Conservation (phyloP, 1,140 invertebrate genomes). For the Diprion similis region DNA sequence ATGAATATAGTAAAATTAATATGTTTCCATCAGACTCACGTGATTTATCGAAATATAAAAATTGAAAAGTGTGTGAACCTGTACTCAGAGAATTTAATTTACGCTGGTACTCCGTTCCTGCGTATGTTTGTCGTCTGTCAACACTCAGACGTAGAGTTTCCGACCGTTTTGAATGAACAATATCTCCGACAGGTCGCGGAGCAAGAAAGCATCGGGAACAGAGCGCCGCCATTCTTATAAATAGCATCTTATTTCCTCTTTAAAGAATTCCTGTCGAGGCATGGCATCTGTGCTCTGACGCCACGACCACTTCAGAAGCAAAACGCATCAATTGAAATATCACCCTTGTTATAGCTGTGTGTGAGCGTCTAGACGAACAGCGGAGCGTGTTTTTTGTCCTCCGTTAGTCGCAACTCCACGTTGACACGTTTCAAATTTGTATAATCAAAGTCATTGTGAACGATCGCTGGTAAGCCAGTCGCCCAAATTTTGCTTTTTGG, state of each 20-base stretch:
- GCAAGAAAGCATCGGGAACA: background rate
- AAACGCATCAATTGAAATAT: constrained; percentile 6
- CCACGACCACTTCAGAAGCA: background rate
- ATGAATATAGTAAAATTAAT: no score
- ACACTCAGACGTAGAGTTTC: background rate
- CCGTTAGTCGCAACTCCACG: no score
- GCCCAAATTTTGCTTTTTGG: no score
- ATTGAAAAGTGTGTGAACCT: background rate
- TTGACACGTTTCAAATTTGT: no score
- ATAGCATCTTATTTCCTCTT: constrained; percentile 6
- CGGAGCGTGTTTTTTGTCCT: background rate
- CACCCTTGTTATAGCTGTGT: background rate
- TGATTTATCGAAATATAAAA: background rate
- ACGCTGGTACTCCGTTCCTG: background rate
- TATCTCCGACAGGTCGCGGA: background rate
- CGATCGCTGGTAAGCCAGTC: no score
- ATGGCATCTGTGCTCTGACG: background rate
- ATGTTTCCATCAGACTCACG: background rate
- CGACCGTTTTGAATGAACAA: background rate
- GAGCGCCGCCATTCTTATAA: background rate
- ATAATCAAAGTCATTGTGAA: no score
- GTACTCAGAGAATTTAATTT: background rate
- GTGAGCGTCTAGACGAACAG: background rate
- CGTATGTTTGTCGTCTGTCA: background rate
- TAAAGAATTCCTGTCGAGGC: constrained; percentile 1